Conservation (phyloP, 2,113 vertebrate genomes). For the Saguinus imperator region DNA sequence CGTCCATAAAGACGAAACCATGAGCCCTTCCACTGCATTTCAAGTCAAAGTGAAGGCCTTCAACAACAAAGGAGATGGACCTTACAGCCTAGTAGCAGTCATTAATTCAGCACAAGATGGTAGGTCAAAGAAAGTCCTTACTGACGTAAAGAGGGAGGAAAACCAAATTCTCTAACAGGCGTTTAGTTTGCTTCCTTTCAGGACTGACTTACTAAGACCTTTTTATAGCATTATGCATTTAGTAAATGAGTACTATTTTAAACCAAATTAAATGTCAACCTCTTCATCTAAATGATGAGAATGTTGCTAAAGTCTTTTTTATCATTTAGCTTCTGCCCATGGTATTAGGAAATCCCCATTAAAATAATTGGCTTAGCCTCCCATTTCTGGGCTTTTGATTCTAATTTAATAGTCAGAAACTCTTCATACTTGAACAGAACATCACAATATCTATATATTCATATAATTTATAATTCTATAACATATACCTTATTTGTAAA, state of each 20-base stretch:
- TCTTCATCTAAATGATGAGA: not conserved
- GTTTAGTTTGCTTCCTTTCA: not conserved
- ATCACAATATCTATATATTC: not conserved
- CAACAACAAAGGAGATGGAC: constrained; percentile 94
- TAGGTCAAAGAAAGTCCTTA: constrained; percentile 78
- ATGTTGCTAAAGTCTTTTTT: not conserved
- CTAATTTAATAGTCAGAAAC: not conserved
- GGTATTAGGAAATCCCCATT: not conserved
- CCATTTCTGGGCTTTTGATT: not conserved
- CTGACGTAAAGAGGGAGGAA: not conserved
- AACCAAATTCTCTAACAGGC: not conserved
- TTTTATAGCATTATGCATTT: not conserved
- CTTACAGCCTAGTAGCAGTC: constrained; percentile 90
- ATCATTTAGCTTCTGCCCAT: not conserved
- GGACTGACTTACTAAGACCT: not conserved
- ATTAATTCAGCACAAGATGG: constrained; percentile 94
- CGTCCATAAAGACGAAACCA: constrained; percentile 93
- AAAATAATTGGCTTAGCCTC: not conserved
- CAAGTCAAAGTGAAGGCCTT: constrained; percentile 98
- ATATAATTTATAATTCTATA: not conserved
- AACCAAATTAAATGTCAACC: not conserved
- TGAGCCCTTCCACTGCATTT: constrained; percentile 90
- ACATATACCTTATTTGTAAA: not conserved
- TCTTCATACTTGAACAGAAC: not conserved
- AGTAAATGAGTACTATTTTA: not conserved